Evolutionary conservation across 2,113 vertebrate genomes (phyloP).

Genomic region (Proteles cristata): DNA sequence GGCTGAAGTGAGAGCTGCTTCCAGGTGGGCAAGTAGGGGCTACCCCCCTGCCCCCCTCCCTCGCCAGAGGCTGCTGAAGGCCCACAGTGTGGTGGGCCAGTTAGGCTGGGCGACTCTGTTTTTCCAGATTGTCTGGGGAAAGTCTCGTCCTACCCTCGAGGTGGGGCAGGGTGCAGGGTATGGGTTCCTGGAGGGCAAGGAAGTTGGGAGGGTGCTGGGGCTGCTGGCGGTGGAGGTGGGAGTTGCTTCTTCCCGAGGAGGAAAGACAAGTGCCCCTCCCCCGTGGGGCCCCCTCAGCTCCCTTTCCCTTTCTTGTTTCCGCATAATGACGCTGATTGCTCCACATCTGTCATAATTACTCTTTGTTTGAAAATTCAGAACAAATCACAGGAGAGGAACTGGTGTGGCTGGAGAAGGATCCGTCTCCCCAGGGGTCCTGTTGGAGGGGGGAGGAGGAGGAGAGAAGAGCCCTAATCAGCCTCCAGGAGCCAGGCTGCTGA

Average conservation of each 20-base stretch:
- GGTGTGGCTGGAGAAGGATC: conserved; percentile 57
- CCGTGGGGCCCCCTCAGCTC: conserved; percentile 33
- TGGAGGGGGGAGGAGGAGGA: background rate
- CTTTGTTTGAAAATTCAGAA: conserved; percentile 84
- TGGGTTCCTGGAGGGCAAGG: background rate
- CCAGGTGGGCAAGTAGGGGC: background rate
- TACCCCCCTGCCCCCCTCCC: too few relatives aligned
- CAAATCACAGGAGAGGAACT: conserved; percentile 80
- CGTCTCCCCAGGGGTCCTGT: conserved; percentile 74
- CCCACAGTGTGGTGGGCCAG: background rate
- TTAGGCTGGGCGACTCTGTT: background rate
- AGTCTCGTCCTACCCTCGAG: background rate
- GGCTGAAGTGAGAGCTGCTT: background rate
- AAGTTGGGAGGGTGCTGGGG: background rate
- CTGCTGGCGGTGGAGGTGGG: conserved; percentile 21
- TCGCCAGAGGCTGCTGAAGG: background rate
- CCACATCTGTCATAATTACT: conserved; percentile 82
- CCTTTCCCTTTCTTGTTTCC: conserved; percentile 76
- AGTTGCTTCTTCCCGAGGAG: conserved; percentile 21
- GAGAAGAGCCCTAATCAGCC: conserved; percentile 52
- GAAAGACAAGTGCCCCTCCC: conserved; percentile 54
- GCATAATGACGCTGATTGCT: conserved; percentile 81
- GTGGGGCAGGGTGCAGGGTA: background rate
- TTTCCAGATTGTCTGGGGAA: background rate
- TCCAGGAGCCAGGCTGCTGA: conserved; percentile 9